Base-by-base conservation (phyloP, 2,113 vertebrate genomes). In the Lontra canadensis region DNA sequence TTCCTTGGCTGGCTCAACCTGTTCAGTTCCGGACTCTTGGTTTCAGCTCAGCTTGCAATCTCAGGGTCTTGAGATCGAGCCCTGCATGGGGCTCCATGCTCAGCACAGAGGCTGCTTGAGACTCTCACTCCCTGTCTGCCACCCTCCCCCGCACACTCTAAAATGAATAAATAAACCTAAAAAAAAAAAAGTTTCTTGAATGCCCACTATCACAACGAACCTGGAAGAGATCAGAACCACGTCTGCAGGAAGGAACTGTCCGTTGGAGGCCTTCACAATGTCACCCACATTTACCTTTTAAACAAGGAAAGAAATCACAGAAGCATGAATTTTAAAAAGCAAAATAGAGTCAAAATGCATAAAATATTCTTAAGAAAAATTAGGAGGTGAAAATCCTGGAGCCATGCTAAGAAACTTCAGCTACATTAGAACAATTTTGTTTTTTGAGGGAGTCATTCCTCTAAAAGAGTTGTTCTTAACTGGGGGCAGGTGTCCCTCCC, bases 171-270 rank as follows among this genome's bases (percentile, higher is more conserved):
- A 69, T 36, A 69, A 69, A 36, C 9, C 31, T 67, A n/a, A 69
- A 69, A 69, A 59, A 57, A 67, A 67, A 98, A 93, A 93, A 52
- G 94, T 95, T 79, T 74, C 44, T 96, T 73, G 83, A 95, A 98
- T 81, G 96, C 59, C 98, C 96, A 96, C 96, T 98, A 96, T 97
- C 81, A 97, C 98, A 98, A 98, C 99, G 99, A 98, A 99, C 99
- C 99, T 99, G 99, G 99, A 99, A 97, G 99, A 99, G 98, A 99
- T 91, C 98, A 99, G 99, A 98, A 99, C 99, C 99, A 99, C 99
- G 98, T 99, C 99, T 99, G 99, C 99, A 97, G 99, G 99, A 97
- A 99, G 99, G 98, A 99, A 99, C 95, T 99, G 99, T 97, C 99
- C 99, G 99, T 99, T 99, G 98, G 99, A 99, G 98, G 99, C 99